Evolutionary conservation across 2,888 invertebrate species (phyloP), one percentile per base, ranked within the genome.

Genomic region (Torymus aiolomorphi): DNA sequence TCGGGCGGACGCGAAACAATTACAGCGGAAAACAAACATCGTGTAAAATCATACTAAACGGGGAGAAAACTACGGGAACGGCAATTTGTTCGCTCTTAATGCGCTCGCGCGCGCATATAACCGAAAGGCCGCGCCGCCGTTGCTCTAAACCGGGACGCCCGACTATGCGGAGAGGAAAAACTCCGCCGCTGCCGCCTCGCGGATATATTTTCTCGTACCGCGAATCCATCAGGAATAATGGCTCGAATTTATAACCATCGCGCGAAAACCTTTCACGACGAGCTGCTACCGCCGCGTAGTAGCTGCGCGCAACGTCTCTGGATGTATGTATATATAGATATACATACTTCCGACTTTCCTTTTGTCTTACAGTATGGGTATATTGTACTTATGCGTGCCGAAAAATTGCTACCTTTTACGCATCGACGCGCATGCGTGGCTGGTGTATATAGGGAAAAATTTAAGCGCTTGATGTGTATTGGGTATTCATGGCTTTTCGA

Each of bases 271-370:
- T 57, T 57, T 77, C 63, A 18, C 57, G 18, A 49, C 1, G 18
- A 11, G 8, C 49, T 2, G 8, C 52, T 52, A 5, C 63, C 24
- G 24, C 24, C 24, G 24, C 24, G n/a, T n/a, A n/a, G n/a, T n/a
- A n/a, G n/a, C n/a, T n/a, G n/a, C n/a, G n/a, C n/a, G n/a, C n/a
- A n/a, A n/a, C n/a, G n/a, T n/a, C n/a, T n/a, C n/a, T n/a, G n/a
- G n/a, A n/a, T n/a, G n/a, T n/a, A n/a, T n/a, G n/a, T n/a, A n/a
- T n/a, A n/a, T n/a, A n/a, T n/a, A n/a, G n/a, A n/a, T n/a, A n/a
- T n/a, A n/a, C n/a, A n/a, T 24, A 71, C 78, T 78, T 78, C 73
- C 78, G 73, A 78, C 78, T 73, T 78, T 78, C 73, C 73, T 67
- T 73, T 78, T 62, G 18, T 69, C 73, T 67, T 57, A 61, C 14